Percentiles rank a stretch among this genome's conserved stretches.
These are phyloP conservation scores for Seriola rivoliana DNA, from an alignment of 2,113 vertebrate species.

Conservation along the genomic window DNA sequence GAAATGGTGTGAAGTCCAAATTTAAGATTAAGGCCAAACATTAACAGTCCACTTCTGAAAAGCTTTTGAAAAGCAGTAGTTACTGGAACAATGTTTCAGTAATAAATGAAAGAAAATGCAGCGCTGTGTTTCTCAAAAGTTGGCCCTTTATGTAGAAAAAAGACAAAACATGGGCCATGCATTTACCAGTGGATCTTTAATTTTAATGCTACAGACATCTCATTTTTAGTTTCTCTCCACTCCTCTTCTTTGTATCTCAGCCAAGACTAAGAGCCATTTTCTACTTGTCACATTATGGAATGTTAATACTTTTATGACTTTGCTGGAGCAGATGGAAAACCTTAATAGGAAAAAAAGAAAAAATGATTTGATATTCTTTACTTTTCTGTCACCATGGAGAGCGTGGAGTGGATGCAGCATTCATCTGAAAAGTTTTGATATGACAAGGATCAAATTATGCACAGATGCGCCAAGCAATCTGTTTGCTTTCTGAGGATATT, in stretches of 20 bases:
- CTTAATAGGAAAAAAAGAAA: conserved; percentile 37
- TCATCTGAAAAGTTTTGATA: conserved; percentile 58
- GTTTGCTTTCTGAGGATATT: conserved; percentile 47
- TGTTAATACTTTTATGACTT: conserved; percentile 59
- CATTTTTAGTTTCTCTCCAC: conserved; percentile 25
- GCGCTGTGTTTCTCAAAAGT: conserved; percentile 8
- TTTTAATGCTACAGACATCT: conserved; percentile 36
- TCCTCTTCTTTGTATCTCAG: conserved; percentile 29
- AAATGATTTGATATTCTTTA: conserved; percentile 49
- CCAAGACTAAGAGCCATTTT: conserved; percentile 42
- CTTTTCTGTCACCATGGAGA: conserved; percentile 44
- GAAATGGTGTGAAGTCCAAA: conserved; percentile 43
- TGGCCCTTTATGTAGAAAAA: background rate
- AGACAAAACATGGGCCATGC: conserved; percentile 13
- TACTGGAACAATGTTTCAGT: conserved; percentile 32
- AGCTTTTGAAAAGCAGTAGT: conserved; percentile 37
- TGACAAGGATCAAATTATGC: conserved; percentile 72
- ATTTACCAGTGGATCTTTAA: conserved; percentile 25
- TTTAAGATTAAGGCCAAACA: conserved; percentile 46
- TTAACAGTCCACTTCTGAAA: conserved; percentile 37
- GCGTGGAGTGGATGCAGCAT: conserved; percentile 28
- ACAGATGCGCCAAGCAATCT: conserved; percentile 62
- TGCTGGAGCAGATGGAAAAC: conserved; percentile 63
- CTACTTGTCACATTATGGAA: conserved; percentile 51
- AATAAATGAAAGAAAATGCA: conserved; percentile 29